Base-by-base conservation (phyloP, 2,797 vertebrate genomes). In the Lithobates pipiens region DNA sequence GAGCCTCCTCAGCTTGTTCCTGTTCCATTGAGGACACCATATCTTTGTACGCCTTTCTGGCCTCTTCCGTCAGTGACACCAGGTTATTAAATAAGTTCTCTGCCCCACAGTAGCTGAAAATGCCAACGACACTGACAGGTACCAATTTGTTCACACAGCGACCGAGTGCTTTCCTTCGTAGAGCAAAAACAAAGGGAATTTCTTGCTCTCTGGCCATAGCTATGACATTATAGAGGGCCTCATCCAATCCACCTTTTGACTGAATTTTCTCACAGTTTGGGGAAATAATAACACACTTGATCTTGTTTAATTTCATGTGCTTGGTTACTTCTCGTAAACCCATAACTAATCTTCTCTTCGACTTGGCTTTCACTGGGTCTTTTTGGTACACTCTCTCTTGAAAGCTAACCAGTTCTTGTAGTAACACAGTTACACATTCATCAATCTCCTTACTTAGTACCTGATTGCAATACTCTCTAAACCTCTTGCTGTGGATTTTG, bases 201-300 rank as follows among this genome's bases (percentile, higher is more conserved):
- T 99, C 97, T 90, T 99, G 98, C 86, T 99, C 98, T 87, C 98
- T 92, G 0, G 98, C 98, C 98, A 99, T 99, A 54, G 98, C 97
- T 34, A 99, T 99, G 1, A 99, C 97, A 0, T 99, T 99, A 88
- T 98, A 99, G 0, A 99, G 92, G 57, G 98, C 98, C 89, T 99
- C 98, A 89, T 99, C 98, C 77, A 99, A 91, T 88, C 98, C 98
- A 88, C 98, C 98, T 96, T 99, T 99, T 75, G 98, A 97, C 88
- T 99, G 98, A 88, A 99, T 99, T 94, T 99, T 99, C 92, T 99
- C 98, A 34, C 98, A 99, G 94, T 99, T 99, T 74, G 98, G 98
- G 69, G 98, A 99, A 91, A 99, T 99, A 90, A 99, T 97, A 10
- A 99, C 98, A 88, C 98, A 99, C 80, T 97, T 99, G 82, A 99